Evolutionary conservation across 2,113 vertebrate species (phyloP), one percentile per base, ranked within the genome.

Genomic region (Chionis minor): DNA sequence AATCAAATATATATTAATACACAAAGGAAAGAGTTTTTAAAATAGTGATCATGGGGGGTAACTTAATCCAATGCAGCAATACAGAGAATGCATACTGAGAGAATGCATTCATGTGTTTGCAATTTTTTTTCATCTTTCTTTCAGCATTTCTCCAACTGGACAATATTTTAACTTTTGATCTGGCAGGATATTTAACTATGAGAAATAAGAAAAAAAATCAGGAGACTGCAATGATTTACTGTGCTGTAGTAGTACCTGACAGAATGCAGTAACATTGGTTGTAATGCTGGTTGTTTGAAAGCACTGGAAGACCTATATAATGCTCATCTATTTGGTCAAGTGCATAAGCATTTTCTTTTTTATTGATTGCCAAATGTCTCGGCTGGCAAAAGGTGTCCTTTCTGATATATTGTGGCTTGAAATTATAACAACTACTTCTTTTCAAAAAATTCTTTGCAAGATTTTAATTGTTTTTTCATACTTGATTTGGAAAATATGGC

Each of bases 301-400:
- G 58, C 0, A 0, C 38, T 83, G 52, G 23, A 51, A 13, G 45
- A 82, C 5, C 33, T 58, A 8, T 38, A 27, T 54, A 40, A 26
- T 17, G 33, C 28, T 88, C 8, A 6, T n/a, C 49, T 84, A 0
- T 83, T 65, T 92, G 61, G 65, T 16, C 28, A 4, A 3, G 11
- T 42, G 13, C 54, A 45, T 47, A 22, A 79, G 12, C 1, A 2
- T 30, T 90, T 90, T 59, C 58, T 89, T 24, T 63, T 85, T 69
- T n/a, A 81, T 45, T 71, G 70, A 66, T 67, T 66, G 30, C 35
- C 73, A 78, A 54, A 61, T 66, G 22, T 42, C 49, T 93, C 22
- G 32, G 26, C 28, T 87, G 63, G 24, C 51, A 87, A 70, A 94
- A 56, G n/a, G 4, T 49, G 13, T 94, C 30, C 13, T 74, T 78